Evolutionary conservation across 2,113 vertebrate species (phyloP), one percentile per base, ranked within the genome.

Genomic region (Gavialis gangeticus): DNA sequence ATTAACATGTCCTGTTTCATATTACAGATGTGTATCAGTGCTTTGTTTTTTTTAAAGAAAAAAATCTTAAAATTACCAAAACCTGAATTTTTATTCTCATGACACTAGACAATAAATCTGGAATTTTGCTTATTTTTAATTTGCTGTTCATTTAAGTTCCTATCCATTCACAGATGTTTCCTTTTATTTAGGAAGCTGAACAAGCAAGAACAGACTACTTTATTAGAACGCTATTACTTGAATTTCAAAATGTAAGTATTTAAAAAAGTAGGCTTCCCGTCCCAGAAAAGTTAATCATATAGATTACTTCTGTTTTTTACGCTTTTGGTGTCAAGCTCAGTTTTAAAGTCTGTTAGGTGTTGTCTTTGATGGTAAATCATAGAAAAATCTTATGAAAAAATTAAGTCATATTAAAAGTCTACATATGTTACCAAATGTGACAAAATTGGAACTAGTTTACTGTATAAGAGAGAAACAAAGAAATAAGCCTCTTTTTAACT

Each of bases 121-220:
- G 6, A 0, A 0, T 24, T 92, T 75, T 82, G 25, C 9, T 64
- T 88, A 4, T 69, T 3, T 85, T 3, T 17, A 71, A 14, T 80
- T 17, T 93, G 9, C 63, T 94, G 60, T 54, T 12, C 95, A 75
- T 83, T 80, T 69, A 46, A 21, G 66, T 34, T 94, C 14, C 73
- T 46, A 82, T 10, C 67, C 22, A 89, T 58, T 85, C 6, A 37
- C 84, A 96, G 56, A 30, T 96, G 1, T 94, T 96, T 97, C 89
- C 58, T 84, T 57, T 15, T 85, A 60, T 97, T 96, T 94, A 99
- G 99, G 99, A 99, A 97, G 98, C 99, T 3, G 99, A 99, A 93
- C 98, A 99, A 97, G 94, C 98, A 88, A 98, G 99, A 97, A 99
- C 98, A 89, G 99, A 99, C 98, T 99, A 99, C 95, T 99, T 98